Conservation (phyloP, 2,113 vertebrate species). For the cat (Felis catus) region F.catus_Fca126_mat1.0 CM031420.1:87544001-87544500, state of each 20-base stretch:
- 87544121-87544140: not conserved
- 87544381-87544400: not conserved
- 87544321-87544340: not conserved
- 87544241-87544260: not conserved
- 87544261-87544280: not conserved
- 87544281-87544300: not conserved
- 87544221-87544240: not conserved
- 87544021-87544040: not conserved
- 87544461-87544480: slow-evolving; percentile 30
- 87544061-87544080: not conserved
- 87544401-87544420: not conserved
- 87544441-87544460: not conserved
- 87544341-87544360: slow-evolving; percentile 29
- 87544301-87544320: not conserved
- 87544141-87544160: slow-evolving; percentile 1
- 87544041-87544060: slow-evolving; percentile 6
- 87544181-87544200: not conserved
- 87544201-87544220: not conserved
- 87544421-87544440: not conserved
- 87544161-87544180: not conserved
- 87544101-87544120: not conserved
- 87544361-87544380: not conserved
- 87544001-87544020: slow-evolving; percentile 16
- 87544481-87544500: not conserved
- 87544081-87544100: not conserved